Conservation (phyloP, 2,797 vertebrate genomes). For the Gastrophryne carolinensis region DNA sequence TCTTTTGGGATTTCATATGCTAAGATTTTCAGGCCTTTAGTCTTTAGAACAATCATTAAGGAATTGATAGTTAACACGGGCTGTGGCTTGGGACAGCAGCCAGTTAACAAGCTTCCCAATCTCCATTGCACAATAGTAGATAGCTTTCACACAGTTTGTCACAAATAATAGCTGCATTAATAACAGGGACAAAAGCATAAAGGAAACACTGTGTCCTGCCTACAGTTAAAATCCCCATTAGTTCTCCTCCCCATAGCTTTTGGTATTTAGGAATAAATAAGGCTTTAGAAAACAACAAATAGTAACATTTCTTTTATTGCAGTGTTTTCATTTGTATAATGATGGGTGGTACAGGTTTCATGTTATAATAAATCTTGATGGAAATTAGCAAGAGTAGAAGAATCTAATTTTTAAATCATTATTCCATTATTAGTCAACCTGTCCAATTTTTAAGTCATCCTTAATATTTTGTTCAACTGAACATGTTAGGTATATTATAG, state of each 20-base stretch:
- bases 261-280: conserved; percentile 47
- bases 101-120: conserved; percentile 43
- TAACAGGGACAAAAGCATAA: conserved; percentile 52
- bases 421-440: no score
- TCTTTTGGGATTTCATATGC: conserved; percentile 30
- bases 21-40: conserved; percentile 40
- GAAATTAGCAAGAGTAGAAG: no score
- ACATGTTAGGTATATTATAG: no score
- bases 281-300: conserved; percentile 3
- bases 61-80: conserved; percentile 31
- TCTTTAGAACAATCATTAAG: conserved; percentile 43
- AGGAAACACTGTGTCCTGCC: conserved; percentile 48
- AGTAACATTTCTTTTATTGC: no score
- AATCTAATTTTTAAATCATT: no score
- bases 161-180: conserved; percentile 53
- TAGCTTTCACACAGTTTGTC: conserved; percentile 44
- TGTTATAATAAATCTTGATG: no score
- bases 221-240: conserved; percentile 50
- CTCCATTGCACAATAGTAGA: conserved; percentile 40
- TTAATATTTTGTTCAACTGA: no score
- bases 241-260: conserved; percentile 35
- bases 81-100: background rate
- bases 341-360: no score
- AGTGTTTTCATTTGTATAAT: no score
- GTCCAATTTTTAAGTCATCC: no score